phyloP scores from a whole-genome alignment of 2,888 invertebrate genomes.

The Eulithis prunata region DNA sequence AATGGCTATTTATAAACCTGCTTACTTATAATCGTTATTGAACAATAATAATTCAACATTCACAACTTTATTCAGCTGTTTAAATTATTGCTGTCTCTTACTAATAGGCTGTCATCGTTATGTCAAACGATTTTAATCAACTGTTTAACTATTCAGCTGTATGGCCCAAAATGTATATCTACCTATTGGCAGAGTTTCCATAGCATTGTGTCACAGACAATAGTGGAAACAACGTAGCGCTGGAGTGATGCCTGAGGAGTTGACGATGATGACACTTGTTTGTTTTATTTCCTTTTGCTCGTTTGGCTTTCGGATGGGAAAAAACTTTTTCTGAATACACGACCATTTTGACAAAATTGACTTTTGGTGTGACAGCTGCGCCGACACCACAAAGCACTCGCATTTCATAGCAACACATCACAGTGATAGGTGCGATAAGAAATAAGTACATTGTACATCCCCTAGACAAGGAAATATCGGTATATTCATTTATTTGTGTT shows the following conservation, averaged over 20 bases:
- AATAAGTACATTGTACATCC: background rate
- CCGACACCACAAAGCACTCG: conserved; percentile 40
- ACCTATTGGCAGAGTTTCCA: conserved; percentile 35
- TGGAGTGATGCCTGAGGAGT: conserved; percentile 56
- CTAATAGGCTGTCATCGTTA: no score
- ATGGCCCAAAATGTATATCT: conserved; percentile 5
- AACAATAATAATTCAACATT: no score
- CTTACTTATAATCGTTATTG: no score
- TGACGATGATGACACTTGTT: conserved; percentile 79
- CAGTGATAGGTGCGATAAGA: background rate
- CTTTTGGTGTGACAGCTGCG: conserved; percentile 74
- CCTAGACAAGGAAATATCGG: background rate
- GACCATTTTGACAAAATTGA: conserved; percentile 72
- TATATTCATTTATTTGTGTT: no score
- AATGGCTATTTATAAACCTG: conserved; percentile 14
- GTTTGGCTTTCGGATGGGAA: conserved; percentile 64
- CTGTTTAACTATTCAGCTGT: no score
- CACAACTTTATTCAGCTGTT: no score
- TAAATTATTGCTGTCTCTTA: no score
- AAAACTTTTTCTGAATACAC: conserved; percentile 66
- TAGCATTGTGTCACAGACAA: conserved; percentile 40
- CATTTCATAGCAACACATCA: conserved; percentile 31
- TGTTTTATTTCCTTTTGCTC: conserved; percentile 73
- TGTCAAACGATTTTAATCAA: no score
- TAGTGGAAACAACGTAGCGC: conserved; percentile 52